Evolutionary conservation across 2,113 vertebrate genomes (phyloP).

Genomic region (Amazona vittata): DNA sequence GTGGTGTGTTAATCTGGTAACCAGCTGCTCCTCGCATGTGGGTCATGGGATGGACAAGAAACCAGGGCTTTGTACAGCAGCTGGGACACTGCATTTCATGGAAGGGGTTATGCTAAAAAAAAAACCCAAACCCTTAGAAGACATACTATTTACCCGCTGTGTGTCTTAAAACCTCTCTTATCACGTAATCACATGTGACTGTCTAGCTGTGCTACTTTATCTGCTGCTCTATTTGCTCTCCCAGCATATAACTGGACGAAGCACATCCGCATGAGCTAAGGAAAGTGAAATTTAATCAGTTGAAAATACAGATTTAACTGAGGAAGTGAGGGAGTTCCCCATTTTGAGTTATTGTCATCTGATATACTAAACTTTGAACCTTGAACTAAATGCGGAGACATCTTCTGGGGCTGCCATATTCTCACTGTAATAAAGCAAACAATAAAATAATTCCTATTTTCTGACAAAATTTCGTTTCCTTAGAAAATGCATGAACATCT

Average conservation of each 20-base stretch:
- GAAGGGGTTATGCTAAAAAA: not conserved
- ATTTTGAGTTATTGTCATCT: not conserved
- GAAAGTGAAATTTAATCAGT: not conserved
- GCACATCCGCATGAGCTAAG: not conserved
- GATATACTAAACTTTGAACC: not conserved
- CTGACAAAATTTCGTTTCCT: not conserved
- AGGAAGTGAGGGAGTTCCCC: not conserved
- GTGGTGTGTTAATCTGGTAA: not conserved
- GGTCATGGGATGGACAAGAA: not conserved
- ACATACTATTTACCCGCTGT: not conserved
- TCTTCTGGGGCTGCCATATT: not conserved
- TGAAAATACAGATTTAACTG: not conserved
- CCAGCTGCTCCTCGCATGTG: not conserved
- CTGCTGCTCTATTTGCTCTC: not conserved
- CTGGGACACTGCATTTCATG: not conserved
- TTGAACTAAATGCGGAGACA: not conserved
- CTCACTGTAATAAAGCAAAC: not conserved
- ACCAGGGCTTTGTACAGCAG: not conserved
- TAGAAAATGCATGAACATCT: not conserved
- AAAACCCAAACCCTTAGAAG: not conserved
- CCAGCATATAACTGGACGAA: not conserved
- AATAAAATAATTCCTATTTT: not conserved
- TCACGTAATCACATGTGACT: not conserved
- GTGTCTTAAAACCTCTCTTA: not conserved
- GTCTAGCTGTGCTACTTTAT: not conserved